Percentiles rank a stretch among this genome's conserved stretches.
Evolutionary conservation across 2,113 vertebrate genomes (phyloP).

Genomic region (Pterocles orientalis): DNA sequence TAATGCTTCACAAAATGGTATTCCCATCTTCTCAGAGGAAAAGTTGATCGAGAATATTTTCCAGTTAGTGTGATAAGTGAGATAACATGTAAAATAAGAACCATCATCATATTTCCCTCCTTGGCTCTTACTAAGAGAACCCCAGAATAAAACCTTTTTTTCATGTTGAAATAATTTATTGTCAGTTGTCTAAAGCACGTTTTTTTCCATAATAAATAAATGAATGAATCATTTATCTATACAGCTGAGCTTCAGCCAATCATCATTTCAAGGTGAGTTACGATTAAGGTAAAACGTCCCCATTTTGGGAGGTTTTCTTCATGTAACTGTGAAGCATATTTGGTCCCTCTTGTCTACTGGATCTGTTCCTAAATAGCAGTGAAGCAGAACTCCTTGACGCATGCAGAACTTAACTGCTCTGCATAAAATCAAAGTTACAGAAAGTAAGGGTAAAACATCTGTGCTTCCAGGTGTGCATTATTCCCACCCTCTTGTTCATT

Average conservation of each 20-base stretch:
- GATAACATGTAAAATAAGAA: neutral
- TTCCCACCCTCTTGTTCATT: neutral
- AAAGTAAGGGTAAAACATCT: neutral
- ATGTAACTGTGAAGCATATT: neutral
- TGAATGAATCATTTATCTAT: neutral
- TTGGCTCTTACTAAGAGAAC: neutral
- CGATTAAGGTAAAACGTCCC: neutral
- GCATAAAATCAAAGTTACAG: neutral
- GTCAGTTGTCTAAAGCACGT: neutral
- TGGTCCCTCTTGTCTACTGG: neutral
- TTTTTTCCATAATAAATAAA: neutral
- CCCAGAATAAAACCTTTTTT: neutral
- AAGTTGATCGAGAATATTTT: neutral
- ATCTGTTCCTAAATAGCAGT: neutral
- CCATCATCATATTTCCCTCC: neutral
- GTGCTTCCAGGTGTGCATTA: neutral
- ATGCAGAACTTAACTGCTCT: neutral
- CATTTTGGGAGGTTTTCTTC: neutral
- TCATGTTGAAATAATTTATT: neutral
- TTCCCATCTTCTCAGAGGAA: neutral
- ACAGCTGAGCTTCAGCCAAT: neutral
- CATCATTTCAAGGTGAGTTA: neutral
- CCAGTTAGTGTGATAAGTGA: neutral
- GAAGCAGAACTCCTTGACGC: neutral
- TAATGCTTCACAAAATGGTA: neutral